Conservation (phyloP, 2,888 invertebrate genomes). For the Boloria euphrosyne region DNA sequence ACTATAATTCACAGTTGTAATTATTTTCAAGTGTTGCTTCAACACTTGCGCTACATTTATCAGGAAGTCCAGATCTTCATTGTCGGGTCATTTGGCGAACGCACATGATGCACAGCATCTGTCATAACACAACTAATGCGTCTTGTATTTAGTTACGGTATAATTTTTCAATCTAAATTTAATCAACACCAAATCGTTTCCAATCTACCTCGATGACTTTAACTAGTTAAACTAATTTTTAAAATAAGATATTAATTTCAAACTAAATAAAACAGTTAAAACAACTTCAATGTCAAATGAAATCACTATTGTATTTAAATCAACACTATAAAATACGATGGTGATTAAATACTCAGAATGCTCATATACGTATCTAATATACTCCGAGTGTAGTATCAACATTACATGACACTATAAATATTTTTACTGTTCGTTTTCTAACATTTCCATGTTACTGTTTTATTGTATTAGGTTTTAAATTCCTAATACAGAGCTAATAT, state of each 20-base stretch:
- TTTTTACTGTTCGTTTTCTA: slow-evolving; percentile 7
- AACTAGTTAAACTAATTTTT: slow-evolving; percentile 2
- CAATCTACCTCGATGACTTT: slow-evolving; percentile 46
- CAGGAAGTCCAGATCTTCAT: slow-evolving; percentile 65
- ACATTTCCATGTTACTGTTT: slow-evolving; percentile 5
- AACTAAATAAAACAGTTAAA: background rate
- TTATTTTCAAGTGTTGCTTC: slow-evolving; percentile 41
- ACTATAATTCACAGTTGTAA: slow-evolving; percentile 45
- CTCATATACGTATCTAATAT: no score
- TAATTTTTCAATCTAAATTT: slow-evolving; percentile 51
- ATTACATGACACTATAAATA: background rate
- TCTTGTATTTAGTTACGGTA: slow-evolving; percentile 53
- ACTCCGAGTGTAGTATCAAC: no score
- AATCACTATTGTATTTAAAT: background rate
- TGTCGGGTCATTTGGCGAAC: slow-evolving; percentile 68
- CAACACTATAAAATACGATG: background rate
- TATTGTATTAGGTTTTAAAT: slow-evolving; percentile 1
- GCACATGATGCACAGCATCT: slow-evolving; percentile 59
- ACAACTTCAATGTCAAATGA: background rate
- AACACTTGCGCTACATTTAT: slow-evolving; percentile 66
- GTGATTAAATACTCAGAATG: background rate
- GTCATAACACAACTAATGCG: slow-evolving; percentile 65
- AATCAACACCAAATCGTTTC: slow-evolving; percentile 38
- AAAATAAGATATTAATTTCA: slow-evolving; percentile 4
- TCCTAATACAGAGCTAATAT: slow-evolving; percentile 2